Percentiles rank a stretch among this genome's conserved stretches.
Conservation (phyloP, 2,888 invertebrate species). For the Pyrocoelia pectoralis region DNA sequence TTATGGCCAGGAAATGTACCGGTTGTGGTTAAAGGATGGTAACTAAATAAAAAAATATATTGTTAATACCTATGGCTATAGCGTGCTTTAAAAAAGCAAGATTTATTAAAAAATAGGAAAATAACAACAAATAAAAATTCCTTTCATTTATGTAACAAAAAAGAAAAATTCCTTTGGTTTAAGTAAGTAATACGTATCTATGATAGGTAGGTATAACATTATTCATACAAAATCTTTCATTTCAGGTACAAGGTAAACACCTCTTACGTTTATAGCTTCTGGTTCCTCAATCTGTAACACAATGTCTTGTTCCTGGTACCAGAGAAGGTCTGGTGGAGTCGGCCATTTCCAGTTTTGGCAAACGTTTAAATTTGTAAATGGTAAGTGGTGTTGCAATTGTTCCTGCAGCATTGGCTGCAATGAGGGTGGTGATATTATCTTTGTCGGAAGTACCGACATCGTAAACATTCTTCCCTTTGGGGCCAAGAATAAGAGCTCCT, state of each 20-base stretch:
- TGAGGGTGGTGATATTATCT: too few relatives aligned
- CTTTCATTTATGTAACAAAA: too few relatives aligned
- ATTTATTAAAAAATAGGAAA: constrained; percentile 3
- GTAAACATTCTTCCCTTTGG: neutral
- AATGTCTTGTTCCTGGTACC: neutral
- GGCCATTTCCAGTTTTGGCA: constrained; percentile 11
- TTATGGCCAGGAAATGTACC: neutral
- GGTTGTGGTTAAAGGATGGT: neutral
- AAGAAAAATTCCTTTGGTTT: too few relatives aligned
- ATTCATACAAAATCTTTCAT: neutral
- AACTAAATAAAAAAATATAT: neutral
- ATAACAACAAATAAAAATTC: constrained; percentile 5
- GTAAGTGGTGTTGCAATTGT: too few relatives aligned
- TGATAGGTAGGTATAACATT: neutral
- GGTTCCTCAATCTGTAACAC: neutral
- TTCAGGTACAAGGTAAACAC: neutral
- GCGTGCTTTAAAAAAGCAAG: neutral
- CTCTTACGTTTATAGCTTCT: neutral
- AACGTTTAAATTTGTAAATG: too few relatives aligned
- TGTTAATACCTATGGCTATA: neutral
- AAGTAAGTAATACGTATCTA: too few relatives aligned
- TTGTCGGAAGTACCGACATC: constrained; percentile 1
- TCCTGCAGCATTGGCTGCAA: too few relatives aligned
- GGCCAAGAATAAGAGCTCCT: neutral
- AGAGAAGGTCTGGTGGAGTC: neutral